Conservation (phyloP, 2,113 vertebrate genomes). For the Lagenorhynchus albirostris region DNA sequence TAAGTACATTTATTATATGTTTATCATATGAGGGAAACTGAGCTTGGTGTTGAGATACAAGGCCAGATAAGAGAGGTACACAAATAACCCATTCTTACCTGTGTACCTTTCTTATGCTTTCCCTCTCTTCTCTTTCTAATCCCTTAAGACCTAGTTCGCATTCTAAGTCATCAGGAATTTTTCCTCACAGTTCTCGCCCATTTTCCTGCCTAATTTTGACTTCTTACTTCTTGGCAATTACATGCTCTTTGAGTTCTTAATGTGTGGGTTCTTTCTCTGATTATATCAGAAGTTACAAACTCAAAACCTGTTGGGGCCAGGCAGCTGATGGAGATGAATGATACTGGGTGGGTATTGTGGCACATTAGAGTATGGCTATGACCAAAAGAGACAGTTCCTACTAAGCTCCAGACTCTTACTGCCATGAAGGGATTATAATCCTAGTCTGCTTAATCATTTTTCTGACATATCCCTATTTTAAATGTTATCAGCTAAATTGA, state of each 20-base stretch:
- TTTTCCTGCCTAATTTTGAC: neutral
- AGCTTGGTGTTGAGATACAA: neutral
- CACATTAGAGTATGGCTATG: neutral
- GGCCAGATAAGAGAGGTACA: neutral
- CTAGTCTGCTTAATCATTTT: neutral
- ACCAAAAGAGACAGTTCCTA: neutral
- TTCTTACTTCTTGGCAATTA: neutral
- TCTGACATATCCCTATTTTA: neutral
- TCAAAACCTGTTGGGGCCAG: neutral
- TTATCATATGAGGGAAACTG: neutral
- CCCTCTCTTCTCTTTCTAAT: neutral
- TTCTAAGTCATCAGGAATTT: neutral
- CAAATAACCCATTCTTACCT: neutral
- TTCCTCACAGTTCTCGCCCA: neutral
- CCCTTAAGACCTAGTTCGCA: neutral
- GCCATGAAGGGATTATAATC: neutral
- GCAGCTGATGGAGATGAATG: neutral
- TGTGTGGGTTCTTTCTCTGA: neutral
- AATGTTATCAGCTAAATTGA: neutral
- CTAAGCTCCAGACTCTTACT: neutral
- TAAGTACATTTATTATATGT: neutral
- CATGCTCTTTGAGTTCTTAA: neutral
- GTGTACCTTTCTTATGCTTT: neutral
- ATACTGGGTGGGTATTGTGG: neutral
- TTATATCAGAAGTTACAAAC: neutral